These are phyloP conservation scores for Cyanistes caeruleus DNA, from an alignment of 2,113 vertebrate species.

Conservation along the genomic window DNA sequence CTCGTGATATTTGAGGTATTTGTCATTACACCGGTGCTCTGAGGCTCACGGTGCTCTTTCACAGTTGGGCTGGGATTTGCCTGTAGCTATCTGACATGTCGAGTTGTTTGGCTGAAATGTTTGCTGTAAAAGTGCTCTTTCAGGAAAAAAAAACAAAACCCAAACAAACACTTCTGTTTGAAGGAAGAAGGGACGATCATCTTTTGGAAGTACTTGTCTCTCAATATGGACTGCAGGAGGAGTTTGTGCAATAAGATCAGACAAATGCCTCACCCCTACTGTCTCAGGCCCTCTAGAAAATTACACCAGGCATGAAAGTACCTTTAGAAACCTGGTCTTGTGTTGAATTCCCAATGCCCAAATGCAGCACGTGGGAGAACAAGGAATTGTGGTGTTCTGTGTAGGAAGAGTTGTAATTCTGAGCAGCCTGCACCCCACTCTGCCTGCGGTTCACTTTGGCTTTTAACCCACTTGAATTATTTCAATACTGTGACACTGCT, in stretches of 20 bases:
- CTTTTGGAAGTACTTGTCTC: not conserved
- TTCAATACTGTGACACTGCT: not conserved
- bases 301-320: rapidly evolving
- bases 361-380: rapidly evolving
- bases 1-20: not conserved
- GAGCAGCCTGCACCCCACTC: not conserved
- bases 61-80: not conserved
- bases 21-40: not conserved
- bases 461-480: not conserved
- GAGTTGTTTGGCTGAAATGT: not conserved
- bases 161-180: no score
- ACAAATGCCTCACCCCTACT: not conserved
- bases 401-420: not conserved
- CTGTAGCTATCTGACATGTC: not conserved
- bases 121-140: not conserved
- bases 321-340: not conserved
- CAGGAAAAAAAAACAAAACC: not conserved
- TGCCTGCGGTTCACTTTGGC: not conserved
- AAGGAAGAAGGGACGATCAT: not conserved
- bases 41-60: rapidly evolving
- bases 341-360: not conserved
- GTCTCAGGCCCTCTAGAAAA: not conserved
- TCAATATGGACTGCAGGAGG: rapidly evolving
- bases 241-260: not conserved
- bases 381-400: not conserved